These are phyloP conservation scores for Diplolepis rosae DNA, from an alignment of 2,888 invertebrate genomes.

Conservation along the genomic window DNA sequence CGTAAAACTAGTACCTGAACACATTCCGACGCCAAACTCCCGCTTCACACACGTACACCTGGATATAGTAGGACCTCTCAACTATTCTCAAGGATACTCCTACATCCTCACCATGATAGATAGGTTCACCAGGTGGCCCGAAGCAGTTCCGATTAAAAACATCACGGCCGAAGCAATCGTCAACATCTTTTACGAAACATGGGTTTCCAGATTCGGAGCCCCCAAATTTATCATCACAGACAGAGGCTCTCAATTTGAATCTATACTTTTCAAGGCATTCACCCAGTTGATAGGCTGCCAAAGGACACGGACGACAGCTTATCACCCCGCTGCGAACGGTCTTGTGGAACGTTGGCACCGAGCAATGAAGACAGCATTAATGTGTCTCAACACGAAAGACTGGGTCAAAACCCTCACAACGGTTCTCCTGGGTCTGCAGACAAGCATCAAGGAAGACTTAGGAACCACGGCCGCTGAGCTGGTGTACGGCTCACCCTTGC, in stretches of 20 bases:
- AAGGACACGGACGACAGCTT: too few species aligned
- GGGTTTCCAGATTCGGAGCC: too few species aligned
- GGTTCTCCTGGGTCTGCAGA: slow-evolving; percentile 63
- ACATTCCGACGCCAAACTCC: slow-evolving; percentile 48
- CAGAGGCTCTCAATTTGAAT: too few species aligned
- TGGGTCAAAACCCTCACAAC: slow-evolving; percentile 60
- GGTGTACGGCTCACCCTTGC: slow-evolving; percentile 58
- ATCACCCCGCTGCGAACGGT: too few species aligned
- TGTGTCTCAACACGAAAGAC: slow-evolving; percentile 42
- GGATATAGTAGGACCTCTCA: slow-evolving; percentile 72
- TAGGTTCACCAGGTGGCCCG: slow-evolving; percentile 52
- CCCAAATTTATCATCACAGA: too few species aligned
- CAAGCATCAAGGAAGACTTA: slow-evolving; percentile 59
- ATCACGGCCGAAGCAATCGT: too few species aligned
- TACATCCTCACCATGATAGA: slow-evolving; percentile 66
- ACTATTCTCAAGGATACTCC: slow-evolving; percentile 52
- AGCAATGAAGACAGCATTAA: slow-evolving; percentile 66
- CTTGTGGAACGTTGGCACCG: slow-evolving; percentile 70
- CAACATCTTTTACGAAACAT: too few species aligned
- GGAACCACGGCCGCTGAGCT: slow-evolving; percentile 59
- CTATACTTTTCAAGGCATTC: too few species aligned
- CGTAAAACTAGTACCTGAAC: slow-evolving; percentile 46
- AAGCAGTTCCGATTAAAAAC: slow-evolving; percentile 35
- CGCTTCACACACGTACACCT: slow-evolving; percentile 71
- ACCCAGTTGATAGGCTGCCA: too few species aligned